These are phyloP conservation scores for Pseudonaja textilis DNA, from an alignment of 2,113 vertebrate genomes.

Conservation along the genomic window DNA sequence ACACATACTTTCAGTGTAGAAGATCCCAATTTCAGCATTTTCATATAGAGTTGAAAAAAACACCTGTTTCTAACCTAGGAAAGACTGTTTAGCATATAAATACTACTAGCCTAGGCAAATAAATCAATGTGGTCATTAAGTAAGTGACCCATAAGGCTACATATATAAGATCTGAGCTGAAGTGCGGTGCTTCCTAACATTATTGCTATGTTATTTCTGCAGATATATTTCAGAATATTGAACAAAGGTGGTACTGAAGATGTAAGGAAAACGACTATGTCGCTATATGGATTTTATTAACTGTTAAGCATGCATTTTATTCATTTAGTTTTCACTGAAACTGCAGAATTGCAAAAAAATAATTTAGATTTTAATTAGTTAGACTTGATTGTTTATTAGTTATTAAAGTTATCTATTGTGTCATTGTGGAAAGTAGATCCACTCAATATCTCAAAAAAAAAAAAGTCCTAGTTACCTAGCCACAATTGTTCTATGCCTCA, in stretches of 20 bases:
- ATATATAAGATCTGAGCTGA: background rate
- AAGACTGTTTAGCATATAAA: background rate
- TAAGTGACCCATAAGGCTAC: background rate
- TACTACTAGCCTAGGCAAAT: background rate
- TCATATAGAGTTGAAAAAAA: background rate
- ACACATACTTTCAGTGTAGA: background rate
- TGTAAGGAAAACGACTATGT: background rate
- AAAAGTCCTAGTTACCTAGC: background rate
- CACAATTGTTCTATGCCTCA: background rate
- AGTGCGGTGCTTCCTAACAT: background rate
- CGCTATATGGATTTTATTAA: background rate
- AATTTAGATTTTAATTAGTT: background rate
- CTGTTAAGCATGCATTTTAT: background rate
- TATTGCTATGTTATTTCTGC: background rate
- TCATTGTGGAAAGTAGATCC: background rate
- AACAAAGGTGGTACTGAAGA: background rate
- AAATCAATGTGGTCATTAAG: background rate
- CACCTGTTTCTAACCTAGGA: background rate
- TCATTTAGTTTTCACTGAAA: background rate
- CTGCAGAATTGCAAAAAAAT: constrained; percentile 7
- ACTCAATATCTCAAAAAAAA: background rate
- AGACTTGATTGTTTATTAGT: background rate
- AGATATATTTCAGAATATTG: background rate
- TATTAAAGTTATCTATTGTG: background rate
- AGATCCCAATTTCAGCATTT: background rate